Percentiles rank a stretch among this genome's conserved stretches.
These are phyloP conservation scores for Mastigias papua DNA, from an alignment of 30 jellyfish, hydroid and myxozoan genomes.

Conservation along the genomic window DNA sequence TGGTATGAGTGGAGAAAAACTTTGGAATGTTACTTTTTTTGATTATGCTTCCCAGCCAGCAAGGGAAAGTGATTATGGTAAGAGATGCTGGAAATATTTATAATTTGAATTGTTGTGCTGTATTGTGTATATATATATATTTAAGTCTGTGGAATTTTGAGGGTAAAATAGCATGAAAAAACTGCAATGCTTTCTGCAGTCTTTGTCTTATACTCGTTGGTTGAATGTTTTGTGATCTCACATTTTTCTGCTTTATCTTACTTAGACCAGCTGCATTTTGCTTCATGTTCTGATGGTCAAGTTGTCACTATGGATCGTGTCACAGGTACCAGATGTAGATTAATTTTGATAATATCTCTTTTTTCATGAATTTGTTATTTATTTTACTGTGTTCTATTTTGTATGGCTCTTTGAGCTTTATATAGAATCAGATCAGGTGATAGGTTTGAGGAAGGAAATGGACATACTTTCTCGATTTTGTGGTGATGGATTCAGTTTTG, in stretches of 20 bases:
- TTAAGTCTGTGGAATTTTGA: background rate
- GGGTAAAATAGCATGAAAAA: background rate
- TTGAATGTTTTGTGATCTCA: background rate
- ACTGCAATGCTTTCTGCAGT: no score
- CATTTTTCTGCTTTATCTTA: background rate
- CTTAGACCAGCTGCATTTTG: slow-evolving; percentile 89
- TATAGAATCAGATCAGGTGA: no score
- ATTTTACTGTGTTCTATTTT: no score
- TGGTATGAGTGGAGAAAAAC: slow-evolving; percentile 77
- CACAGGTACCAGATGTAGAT: slow-evolving; percentile 68
- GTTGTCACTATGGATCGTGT: slow-evolving; percentile 95
- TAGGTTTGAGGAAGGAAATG: no score
- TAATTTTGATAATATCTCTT: no score
- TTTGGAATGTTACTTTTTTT: slow-evolving; percentile 94
- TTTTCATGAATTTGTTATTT: background rate
- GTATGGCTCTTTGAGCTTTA: no score
- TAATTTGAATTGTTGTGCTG: background rate
- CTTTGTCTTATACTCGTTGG: background rate
- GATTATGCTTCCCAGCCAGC: slow-evolving; percentile 92
- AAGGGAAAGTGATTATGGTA: slow-evolving; percentile 86
- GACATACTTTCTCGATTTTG: no score
- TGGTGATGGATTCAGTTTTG: no score
- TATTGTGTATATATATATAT: background rate
- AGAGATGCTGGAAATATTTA: no score
- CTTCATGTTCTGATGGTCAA: slow-evolving; percentile 97